Evolutionary conservation across 2,888 invertebrate species (phyloP).

Genomic region (Agrochola lychnidis): DNA sequence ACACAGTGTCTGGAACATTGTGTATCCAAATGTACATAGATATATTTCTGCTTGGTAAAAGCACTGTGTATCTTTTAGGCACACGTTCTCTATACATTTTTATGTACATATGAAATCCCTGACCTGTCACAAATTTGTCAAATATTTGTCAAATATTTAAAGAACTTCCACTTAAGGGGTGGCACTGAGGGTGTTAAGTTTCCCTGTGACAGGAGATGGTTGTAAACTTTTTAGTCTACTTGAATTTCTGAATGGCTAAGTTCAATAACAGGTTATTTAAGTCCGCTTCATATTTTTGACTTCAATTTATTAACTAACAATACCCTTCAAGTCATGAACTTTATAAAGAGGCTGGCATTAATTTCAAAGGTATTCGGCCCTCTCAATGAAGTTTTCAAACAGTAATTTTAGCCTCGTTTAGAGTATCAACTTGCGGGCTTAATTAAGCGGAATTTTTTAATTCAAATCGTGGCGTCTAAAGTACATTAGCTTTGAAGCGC

Average conservation of each 20-base stretch:
- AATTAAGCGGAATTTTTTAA: constrained; percentile 41
- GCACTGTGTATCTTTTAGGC: no score
- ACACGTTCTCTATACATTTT: no score
- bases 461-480: constrained; percentile 19
- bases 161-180: no score
- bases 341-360: constrained; percentile 16
- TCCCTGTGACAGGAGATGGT: not conserved
- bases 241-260: not conserved
- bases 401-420: constrained; percentile 30
- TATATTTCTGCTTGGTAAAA: no score
- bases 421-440: constrained; percentile 37
- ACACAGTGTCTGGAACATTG: no score
- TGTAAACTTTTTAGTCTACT: not conserved
- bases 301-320: constrained; percentile 26
- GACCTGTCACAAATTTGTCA: no score
- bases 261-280: not conserved
- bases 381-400: constrained; percentile 38
- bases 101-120: no score
- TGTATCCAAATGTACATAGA: no score
- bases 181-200: not conserved
- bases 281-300: not conserved
- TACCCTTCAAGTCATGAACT: constrained; percentile 7
- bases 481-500: constrained; percentile 23
- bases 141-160: no score
- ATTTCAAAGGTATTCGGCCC: constrained; percentile 35